These are phyloP conservation scores for Chroicocephalus ridibundus DNA, from an alignment of 2,113 vertebrate genomes.

Conservation along the genomic window DNA sequence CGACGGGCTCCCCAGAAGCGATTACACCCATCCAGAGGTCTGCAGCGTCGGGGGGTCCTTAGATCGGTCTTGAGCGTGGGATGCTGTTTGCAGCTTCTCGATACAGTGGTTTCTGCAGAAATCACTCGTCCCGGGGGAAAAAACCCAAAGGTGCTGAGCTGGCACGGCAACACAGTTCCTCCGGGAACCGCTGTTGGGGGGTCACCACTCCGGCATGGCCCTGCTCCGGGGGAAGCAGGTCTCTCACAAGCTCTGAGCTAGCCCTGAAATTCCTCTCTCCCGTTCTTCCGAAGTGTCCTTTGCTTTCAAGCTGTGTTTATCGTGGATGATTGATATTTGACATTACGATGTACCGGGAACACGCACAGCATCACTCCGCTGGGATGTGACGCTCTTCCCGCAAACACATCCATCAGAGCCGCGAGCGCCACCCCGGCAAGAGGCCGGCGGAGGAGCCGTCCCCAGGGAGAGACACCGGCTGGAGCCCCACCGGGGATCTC, in stretches of 20 bases:
- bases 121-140: not conserved
- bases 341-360: not conserved
- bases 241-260: accelerated
- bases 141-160: not conserved
- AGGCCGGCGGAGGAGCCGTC: not conserved
- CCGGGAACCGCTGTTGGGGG: accelerated
- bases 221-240: too few relatives aligned
- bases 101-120: not conserved
- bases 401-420: not conserved
- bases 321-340: not conserved
- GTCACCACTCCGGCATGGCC: not conserved
- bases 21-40: accelerated
- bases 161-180: accelerated
- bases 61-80: accelerated
- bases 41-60: accelerated
- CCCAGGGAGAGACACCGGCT: not conserved
- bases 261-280: not conserved
- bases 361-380: not conserved
- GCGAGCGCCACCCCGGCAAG: accelerated
- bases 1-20: not conserved
- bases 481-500: not conserved
- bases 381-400: not conserved
- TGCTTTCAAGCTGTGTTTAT: not conserved
- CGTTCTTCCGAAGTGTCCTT: not conserved
- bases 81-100: accelerated